Percentiles rank a stretch among this genome's conserved stretches.
Evolutionary conservation across 2,113 vertebrate species (phyloP).

Genomic region (Gavialis gangeticus): DNA sequence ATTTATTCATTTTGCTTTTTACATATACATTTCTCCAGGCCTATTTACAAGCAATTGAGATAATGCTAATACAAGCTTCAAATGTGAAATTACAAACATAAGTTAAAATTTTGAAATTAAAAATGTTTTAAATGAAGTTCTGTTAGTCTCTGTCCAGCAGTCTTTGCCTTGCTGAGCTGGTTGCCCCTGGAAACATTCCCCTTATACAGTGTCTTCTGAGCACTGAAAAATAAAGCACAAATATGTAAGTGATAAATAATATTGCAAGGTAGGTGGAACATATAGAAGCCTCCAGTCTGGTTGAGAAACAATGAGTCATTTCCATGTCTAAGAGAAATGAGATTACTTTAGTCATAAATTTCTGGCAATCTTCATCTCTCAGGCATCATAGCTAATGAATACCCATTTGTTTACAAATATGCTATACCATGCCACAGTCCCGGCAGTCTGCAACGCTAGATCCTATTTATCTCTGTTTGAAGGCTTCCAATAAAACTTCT

Average conservation of each 20-base stretch:
- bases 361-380: conserved; percentile 5
- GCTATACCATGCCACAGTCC: neutral
- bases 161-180: neutral
- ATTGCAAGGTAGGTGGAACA: neutral
- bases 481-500: neutral
- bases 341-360: conserved; percentile 13
- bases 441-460: neutral
- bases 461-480: neutral
- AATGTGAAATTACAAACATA: neutral
- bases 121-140: neutral
- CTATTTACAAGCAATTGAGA: neutral
- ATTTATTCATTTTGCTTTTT: neutral
- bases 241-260: neutral
- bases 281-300: neutral
- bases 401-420: conserved; percentile 53
- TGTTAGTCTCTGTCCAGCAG: neutral
- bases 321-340: neutral
- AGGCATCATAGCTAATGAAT: conserved; percentile 4
- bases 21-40: neutral
- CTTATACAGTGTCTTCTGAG: neutral
- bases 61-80: neutral
- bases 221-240: neutral
- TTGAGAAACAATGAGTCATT: conserved; percentile 15
- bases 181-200: conserved; percentile 3
- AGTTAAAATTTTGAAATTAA: neutral